Base-by-base conservation (phyloP, 1,140 invertebrate genomes). In the Drosophila yakuba region DNA sequence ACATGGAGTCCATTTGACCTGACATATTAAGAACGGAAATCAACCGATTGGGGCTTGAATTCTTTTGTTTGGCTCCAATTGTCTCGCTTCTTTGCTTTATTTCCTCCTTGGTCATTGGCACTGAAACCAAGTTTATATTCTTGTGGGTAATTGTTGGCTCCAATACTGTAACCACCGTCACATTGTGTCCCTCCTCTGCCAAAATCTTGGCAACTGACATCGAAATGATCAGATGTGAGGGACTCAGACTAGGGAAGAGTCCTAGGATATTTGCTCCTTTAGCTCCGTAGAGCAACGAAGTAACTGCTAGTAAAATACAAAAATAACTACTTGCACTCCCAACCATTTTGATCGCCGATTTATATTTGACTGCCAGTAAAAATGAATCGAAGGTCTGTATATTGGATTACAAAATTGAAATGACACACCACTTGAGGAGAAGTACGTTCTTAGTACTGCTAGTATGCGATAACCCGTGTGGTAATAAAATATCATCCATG, bases 201-300 rank as follows among this genome's bases (percentile, higher is more conserved):
- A 91, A 50, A 3, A 68, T 17, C 43, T 76, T 74, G 7, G 68
- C 58, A 47, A 80, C 60, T 7, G 90, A 77, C 81, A 89, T 86
- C 39, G 89, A 75, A 0, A 91, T 32, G 12, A 91, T 89, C 20
- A 91, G 48, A 67, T 91, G 89, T 3, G 86, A 91, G 6, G 66
- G 79, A 56, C 86, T 81, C 28, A 73, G 71, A 28, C 43, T 47
- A 0, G 43, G 28, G 20, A 48, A 59, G 4, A 59, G 32, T 23
- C 57, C 57, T 7, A 59, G 44, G 5, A 48, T 59, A 20, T 48
- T 59, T 11, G 57, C 43, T 12, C 50, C 3, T 3, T 51, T 11
- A 20, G 15, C 11, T 51, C 32, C 50, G 17, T 20, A 20, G 0
- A 32, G 36, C 14, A 51, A 2, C 3, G 4, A 12, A 17, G n/a